phyloP scores from a whole-genome alignment of 2,888 invertebrate species.

The Andrena minutula region DNA sequence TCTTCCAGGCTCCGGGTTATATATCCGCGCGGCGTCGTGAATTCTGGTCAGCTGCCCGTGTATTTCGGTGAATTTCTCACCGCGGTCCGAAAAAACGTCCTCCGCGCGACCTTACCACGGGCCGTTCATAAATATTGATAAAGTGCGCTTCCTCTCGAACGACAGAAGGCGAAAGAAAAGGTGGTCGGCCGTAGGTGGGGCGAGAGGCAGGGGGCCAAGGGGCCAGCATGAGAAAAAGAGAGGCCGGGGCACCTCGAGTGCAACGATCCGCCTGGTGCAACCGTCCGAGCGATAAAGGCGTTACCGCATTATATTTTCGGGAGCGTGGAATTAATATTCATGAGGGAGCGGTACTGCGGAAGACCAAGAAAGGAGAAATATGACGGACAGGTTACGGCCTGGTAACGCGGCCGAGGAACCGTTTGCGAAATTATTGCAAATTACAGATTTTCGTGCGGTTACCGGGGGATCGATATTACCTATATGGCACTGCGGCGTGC shows the following conservation, averaged over 20 bases:
- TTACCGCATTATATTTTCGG: slow-evolving; percentile 71
- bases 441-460: slow-evolving; percentile 68
- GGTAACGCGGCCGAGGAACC: slow-evolving; percentile 50
- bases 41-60: slow-evolving; percentile 1
- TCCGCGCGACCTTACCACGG: slow-evolving; percentile 75
- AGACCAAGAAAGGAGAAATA: slow-evolving; percentile 43
- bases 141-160: slow-evolving; percentile 51
- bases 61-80: slow-evolving; percentile 42
- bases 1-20: neutral
- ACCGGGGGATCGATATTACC: slow-evolving; percentile 33
- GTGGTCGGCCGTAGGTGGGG: neutral
- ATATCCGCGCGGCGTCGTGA: slow-evolving; percentile 7
- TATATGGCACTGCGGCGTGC: slow-evolving; percentile 5
- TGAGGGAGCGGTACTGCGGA: slow-evolving; percentile 52
- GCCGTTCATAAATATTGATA: slow-evolving; percentile 73
- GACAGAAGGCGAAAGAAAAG: slow-evolving; percentile 36
- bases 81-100: slow-evolving; percentile 71
- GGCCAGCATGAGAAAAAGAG: slow-evolving; percentile 15
- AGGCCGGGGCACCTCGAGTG: slow-evolving; percentile 42
- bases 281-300: slow-evolving; percentile 63
- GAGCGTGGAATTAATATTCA: slow-evolving; percentile 72
- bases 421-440: slow-evolving; percentile 73
- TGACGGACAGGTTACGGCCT: slow-evolving; percentile 56
- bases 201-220: neutral
- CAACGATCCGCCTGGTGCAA: slow-evolving; percentile 55